These are phyloP conservation scores for Hermodice carunculata DNA, from an alignment of 2,888 invertebrate genomes.

Conservation along the genomic window DNA sequence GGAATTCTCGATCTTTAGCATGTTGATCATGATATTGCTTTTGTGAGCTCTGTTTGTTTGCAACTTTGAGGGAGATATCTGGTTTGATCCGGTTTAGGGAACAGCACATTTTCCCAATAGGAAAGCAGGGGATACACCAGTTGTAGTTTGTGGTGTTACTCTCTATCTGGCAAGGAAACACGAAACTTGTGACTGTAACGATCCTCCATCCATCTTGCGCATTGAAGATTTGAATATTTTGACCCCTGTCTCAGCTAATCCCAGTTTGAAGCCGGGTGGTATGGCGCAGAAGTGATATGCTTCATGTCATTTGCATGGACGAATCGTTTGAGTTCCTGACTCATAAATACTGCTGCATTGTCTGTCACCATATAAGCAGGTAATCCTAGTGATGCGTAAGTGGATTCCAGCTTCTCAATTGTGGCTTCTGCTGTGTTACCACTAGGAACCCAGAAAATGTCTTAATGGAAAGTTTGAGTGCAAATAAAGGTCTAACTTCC, in stretches of 20 bases:
- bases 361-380: slow-evolving; percentile 42
- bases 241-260: not conserved
- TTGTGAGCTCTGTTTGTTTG: too few species aligned
- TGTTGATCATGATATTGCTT: too few species aligned
- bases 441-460: too few species aligned
- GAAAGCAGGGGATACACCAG: not conserved
- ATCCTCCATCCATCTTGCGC: not conserved
- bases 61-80: too few species aligned
- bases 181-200: not conserved
- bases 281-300: slow-evolving; percentile 16
- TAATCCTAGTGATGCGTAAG: slow-evolving; percentile 37
- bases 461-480: too few species aligned
- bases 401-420: slow-evolving; percentile 29
- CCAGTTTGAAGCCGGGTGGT: slow-evolving; percentile 9
- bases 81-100: not conserved
- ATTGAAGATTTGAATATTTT: not conserved
- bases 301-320: slow-evolving; percentile 32
- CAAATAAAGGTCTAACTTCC: too few species aligned
- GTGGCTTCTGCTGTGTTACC: slow-evolving; percentile 34
- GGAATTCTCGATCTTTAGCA: too few species aligned
- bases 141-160: not conserved
- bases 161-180: not conserved
- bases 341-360: slow-evolving; percentile 47
- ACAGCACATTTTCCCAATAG: not conserved
- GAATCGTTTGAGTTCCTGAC: slow-evolving; percentile 38